Percentiles rank a stretch among this genome's conserved stretches.
phyloP scores from a whole-genome alignment of 2,797 vertebrate species.

The Prionace glauca region DNA sequence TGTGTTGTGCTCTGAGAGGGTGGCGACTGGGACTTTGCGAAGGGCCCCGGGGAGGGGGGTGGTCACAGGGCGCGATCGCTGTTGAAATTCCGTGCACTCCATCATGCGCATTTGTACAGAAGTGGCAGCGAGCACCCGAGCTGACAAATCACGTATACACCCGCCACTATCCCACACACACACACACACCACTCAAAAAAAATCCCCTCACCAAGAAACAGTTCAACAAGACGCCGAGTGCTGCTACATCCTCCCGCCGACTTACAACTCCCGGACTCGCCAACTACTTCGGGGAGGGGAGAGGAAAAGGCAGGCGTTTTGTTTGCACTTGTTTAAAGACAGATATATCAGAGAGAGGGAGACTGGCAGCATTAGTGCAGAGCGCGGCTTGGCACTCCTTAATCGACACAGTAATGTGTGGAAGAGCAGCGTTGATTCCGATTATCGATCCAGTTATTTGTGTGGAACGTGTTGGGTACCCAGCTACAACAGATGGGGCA shows the following conservation, averaged over 20 bases:
- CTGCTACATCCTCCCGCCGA: neutral
- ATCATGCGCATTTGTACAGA: constrained; percentile 56
- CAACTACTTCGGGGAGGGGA: neutral
- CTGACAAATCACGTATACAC: constrained; percentile 70
- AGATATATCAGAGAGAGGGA: neutral
- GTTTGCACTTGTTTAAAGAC: constrained; percentile 13
- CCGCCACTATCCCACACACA: constrained; percentile 59
- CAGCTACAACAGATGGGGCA: constrained; percentile 59
- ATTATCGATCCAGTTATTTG: neutral
- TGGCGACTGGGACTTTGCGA: constrained; percentile 32
- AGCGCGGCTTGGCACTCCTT: neutral
- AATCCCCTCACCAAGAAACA: constrained; percentile 58
- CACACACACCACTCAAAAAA: constrained; percentile 67
- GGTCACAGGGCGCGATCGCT: constrained; percentile 10
- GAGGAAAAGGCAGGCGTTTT: neutral
- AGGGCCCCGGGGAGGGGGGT: neutral
- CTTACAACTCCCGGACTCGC: neutral
- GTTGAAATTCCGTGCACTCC: constrained; percentile 43
- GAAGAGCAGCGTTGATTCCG: neutral
- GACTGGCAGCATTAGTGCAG: neutral
- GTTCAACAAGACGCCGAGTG: constrained; percentile 56
- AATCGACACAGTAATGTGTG: neutral
- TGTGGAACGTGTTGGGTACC: constrained; percentile 45
- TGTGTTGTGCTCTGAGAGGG: constrained; percentile 47
- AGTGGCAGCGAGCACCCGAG: constrained; percentile 57